Conservation (phyloP, 2,888 invertebrate genomes). For the Cephonodes hylas region DNA sequence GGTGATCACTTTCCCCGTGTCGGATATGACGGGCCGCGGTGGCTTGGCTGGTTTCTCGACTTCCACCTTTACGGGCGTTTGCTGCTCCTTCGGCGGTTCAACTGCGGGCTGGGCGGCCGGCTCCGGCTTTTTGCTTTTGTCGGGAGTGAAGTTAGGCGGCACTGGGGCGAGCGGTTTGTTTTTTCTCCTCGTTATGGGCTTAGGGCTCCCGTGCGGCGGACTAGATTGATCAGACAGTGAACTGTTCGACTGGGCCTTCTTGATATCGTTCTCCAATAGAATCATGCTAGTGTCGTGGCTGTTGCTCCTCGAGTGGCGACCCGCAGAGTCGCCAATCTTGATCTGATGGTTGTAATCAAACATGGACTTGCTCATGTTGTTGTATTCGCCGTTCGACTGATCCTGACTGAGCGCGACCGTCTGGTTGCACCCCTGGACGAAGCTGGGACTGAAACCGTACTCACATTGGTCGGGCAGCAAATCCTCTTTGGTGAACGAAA, state of each 20-base stretch:
- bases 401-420: constrained; percentile 66
- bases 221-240: constrained; percentile 85
- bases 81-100: constrained; percentile 39
- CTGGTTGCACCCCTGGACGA: constrained; percentile 65
- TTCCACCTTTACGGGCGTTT: constrained; percentile 50
- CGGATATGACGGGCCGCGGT: constrained; percentile 80
- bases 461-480: constrained; percentile 77
- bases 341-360: constrained; percentile 57
- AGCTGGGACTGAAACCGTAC: constrained; percentile 66
- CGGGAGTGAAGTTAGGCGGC: constrained; percentile 82
- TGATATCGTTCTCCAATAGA: constrained; percentile 72
- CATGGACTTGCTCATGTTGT: constrained; percentile 69
- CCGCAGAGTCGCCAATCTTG: constrained; percentile 38
- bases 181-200: constrained; percentile 85
- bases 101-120: constrained; percentile 29
- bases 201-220: constrained; percentile 88
- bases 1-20: constrained; percentile 70
- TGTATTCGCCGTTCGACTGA: constrained; percentile 67
- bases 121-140: constrained; percentile 61
- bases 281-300: constrained; percentile 82
- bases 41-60: constrained; percentile 83
- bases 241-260: constrained; percentile 84
- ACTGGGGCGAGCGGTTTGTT: constrained; percentile 88
- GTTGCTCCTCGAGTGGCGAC: constrained; percentile 79
- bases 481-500: constrained; percentile 81